Base-by-base conservation (phyloP, 2,888 invertebrate species). In the Mylabris sibirica region DNA sequence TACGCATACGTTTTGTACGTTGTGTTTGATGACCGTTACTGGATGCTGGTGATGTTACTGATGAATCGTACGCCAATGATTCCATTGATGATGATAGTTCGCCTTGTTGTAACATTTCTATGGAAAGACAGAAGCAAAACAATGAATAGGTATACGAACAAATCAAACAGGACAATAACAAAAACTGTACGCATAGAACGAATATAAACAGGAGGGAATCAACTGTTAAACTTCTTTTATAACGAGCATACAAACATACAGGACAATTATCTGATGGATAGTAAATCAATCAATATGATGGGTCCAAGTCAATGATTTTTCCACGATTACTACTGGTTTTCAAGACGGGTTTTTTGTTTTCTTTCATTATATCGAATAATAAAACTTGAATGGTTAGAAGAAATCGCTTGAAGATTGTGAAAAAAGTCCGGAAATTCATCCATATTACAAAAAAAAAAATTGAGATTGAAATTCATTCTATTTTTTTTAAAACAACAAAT, bases 1-100 rank as follows among this genome's bases (percentile, higher is more conserved):
- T 99, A 67, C 99, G 89, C 96, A 99, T 98, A 68, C 99, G 90
- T 85, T 99, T 99, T 69, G 96, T 95, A 70, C 96, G 86, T 84
- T 87, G 92, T 85, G 75, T 86, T 72, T 88, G 87, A 65, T 84
- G 84, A 3, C 86, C 85, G 61, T 84, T 85, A 17, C 91, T 89
- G 68, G 90, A 90, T 1, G 91, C 91, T 0, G 92, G 92, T 0
- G 92, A 92, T 0, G 91, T 90, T 22, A 90, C 91, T 1, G 91
- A 91, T 0, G 91, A 90, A 80, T 92, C 93, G 84, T 93, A 93
- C 0, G 91, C 89, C 26, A 93, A 84, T 0, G 92, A 92, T 81
- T 93, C 93, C 92, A 93, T 92, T 5, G 92, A 92, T 0, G 92
- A 92, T 0, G 91, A 91, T 17, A 93, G 83, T 74, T 93, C 93